phyloP scores from a whole-genome alignment of 2,113 vertebrate species.

The Psophia crepitans region DNA sequence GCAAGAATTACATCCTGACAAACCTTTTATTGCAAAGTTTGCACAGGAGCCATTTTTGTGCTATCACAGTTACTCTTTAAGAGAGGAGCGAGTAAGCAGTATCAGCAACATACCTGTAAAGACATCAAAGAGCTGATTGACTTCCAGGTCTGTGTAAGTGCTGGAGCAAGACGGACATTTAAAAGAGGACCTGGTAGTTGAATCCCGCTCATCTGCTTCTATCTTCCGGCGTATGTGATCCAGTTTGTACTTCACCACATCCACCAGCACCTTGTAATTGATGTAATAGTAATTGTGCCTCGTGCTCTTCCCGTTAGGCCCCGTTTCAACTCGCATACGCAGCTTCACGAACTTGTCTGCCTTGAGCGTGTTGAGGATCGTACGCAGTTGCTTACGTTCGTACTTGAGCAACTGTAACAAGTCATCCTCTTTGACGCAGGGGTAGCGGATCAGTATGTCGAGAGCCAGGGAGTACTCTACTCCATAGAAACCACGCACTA shows the following conservation, averaged over 20 bases:
- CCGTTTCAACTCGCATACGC: conserved; percentile 20
- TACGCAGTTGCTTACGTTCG: conserved; percentile 42
- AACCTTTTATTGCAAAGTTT: neutral
- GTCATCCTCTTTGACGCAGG: conserved; percentile 67
- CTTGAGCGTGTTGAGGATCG: conserved; percentile 40
- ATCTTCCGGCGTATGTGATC: conserved; percentile 62
- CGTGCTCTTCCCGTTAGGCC: conserved; percentile 36
- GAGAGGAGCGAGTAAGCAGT: neutral
- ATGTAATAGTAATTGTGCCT: conserved; percentile 71
- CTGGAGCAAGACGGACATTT: conserved; percentile 63
- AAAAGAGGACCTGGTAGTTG: conserved; percentile 64
- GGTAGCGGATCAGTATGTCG: conserved; percentile 33
- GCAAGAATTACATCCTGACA: neutral
- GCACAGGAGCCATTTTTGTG: neutral
- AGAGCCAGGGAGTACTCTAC: conserved; percentile 49
- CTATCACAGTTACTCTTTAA: neutral
- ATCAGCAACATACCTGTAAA: conserved; percentile 42
- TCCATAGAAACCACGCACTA: conserved; percentile 56
- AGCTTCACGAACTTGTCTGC: conserved; percentile 64
- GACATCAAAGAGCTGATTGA: conserved; percentile 67
- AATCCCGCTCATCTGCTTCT: conserved; percentile 58
- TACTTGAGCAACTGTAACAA: conserved; percentile 60
- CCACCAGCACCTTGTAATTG: conserved; percentile 71
- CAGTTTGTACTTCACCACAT: conserved; percentile 70
- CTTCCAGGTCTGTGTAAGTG: conserved; percentile 65